Evolutionary conservation across 2,113 vertebrate genomes (phyloP).

Genomic region (Protomyctophum bolini): DNA sequence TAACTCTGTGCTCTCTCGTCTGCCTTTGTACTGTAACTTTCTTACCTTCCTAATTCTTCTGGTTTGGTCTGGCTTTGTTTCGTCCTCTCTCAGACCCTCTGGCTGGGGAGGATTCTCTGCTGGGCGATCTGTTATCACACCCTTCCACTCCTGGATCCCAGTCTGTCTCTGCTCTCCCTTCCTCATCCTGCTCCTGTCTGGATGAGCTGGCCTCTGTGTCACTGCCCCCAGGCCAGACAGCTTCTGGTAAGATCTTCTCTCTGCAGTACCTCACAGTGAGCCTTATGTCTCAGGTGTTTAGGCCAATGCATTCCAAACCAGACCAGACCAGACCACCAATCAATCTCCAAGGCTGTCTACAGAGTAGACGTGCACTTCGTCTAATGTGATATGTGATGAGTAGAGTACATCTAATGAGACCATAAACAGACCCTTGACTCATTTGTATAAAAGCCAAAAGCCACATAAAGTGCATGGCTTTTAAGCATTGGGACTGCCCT

Average conservation of each 20-base stretch:
- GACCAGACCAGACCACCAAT: constrained; percentile 15
- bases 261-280: constrained; percentile 16
- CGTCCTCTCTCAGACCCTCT: constrained; percentile 85
- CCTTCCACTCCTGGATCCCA: constrained; percentile 69
- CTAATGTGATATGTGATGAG: background rate
- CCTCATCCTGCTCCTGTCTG: constrained; percentile 77
- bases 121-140: constrained; percentile 92
- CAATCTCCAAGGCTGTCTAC: background rate
- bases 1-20: background rate
- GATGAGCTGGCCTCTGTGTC: constrained; percentile 87
- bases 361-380: constrained; percentile 7
- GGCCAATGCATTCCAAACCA: background rate
- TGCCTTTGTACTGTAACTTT: constrained; percentile 13
- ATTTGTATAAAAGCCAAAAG: constrained; percentile 37
- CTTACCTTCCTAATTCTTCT: background rate
- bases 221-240: constrained; percentile 79
- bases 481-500: constrained; percentile 38
- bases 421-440: constrained; percentile 43
- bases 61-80: constrained; percentile 44
- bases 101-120: constrained; percentile 88
- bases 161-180: constrained; percentile 67
- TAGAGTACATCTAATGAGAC: constrained; percentile 8
- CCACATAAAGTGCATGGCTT: constrained; percentile 45
- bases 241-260: constrained; percentile 85
- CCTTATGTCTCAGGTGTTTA: constrained; percentile 5